Conservation (phyloP, 1,140 invertebrate genomes). For the Alviniconcha marisindica region DNA sequence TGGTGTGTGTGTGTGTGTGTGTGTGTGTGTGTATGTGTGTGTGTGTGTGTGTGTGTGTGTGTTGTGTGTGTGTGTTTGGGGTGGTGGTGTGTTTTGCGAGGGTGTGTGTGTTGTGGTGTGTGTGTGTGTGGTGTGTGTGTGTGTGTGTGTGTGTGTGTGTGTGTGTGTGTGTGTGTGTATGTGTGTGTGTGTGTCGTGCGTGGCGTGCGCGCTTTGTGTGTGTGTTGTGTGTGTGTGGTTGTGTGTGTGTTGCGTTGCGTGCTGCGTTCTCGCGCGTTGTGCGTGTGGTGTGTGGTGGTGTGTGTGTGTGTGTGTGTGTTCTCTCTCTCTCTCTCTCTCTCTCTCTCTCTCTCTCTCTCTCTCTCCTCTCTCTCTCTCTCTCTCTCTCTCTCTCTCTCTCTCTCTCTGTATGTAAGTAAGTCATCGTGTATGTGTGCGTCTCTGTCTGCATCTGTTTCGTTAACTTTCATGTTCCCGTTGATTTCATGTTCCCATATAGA, state of each 20-base stretch:
- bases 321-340: neutral
- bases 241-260: neutral
- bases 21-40: slow-evolving; percentile 10
- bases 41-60: slow-evolving; percentile 18
- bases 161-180: slow-evolving; percentile 25
- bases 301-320: neutral
- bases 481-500: too few relatives aligned
- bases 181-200: slow-evolving; percentile 25
- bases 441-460: too few relatives aligned
- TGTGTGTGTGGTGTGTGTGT: slow-evolving; percentile 3
- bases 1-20: neutral
- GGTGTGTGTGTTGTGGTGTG: neutral
- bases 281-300: neutral
- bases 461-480: too few relatives aligned
- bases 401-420: neutral
- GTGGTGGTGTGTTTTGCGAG: neutral
- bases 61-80: neutral
- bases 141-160: slow-evolving; percentile 25
- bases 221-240: slow-evolving; percentile 10
- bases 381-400: neutral
- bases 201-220: slow-evolving; percentile 22
- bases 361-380: neutral
- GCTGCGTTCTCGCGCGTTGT: neutral
- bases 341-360: neutral
- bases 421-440: too few relatives aligned